phyloP scores from a whole-genome alignment of 2,888 invertebrate genomes.

The Gryllus longicercus region DNA sequence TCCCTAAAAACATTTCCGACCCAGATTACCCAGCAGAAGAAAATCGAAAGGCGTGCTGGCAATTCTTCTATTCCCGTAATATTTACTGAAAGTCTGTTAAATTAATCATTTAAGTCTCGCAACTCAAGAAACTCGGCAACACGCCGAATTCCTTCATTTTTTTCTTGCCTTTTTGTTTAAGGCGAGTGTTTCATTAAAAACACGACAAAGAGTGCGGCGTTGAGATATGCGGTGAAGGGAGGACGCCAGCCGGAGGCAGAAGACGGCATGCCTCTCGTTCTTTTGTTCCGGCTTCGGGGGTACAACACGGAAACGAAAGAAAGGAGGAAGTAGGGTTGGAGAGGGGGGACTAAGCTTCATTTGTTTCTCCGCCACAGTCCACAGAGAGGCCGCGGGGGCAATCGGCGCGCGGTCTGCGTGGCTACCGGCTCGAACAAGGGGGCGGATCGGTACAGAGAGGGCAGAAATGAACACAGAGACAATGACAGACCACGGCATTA shows the following conservation, averaged over 20 bases:
- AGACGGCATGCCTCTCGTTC: neutral
- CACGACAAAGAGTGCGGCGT: neutral
- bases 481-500: no score
- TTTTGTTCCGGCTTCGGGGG: neutral
- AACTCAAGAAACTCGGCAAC: neutral
- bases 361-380: neutral
- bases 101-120: slow-evolving; percentile 1
- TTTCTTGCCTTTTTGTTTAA: neutral
- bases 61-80: neutral
- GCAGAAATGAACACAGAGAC: no score
- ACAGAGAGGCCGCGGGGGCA: neutral
- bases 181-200: slow-evolving; percentile 11
- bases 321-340: neutral
- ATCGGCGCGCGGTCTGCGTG: neutral
- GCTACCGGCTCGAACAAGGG: neutral
- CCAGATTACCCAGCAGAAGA: no score
- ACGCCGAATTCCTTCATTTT: neutral
- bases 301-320: neutral
- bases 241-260: neutral
- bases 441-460: no score
- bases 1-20: no score
- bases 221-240: neutral
- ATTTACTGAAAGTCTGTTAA: neutral
- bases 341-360: neutral
- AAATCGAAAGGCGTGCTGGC: neutral